Percentiles rank a stretch among this genome's conserved stretches.
phyloP scores from a whole-genome alignment of 2,888 invertebrate species.

The Halictus quadricinctus region DNA sequence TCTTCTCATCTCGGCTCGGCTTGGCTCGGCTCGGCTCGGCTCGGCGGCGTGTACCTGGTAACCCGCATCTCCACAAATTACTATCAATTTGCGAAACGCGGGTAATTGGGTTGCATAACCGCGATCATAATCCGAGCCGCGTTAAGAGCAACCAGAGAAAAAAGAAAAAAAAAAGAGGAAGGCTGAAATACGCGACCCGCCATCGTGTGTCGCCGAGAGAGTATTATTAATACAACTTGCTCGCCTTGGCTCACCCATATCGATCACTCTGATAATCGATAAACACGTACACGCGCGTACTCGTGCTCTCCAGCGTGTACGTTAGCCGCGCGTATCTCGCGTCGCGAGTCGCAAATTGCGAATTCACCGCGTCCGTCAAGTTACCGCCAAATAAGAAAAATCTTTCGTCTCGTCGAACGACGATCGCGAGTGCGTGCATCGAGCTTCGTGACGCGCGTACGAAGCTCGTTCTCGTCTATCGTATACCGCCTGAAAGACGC shows the following conservation, averaged over 20 bases:
- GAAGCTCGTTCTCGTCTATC: background rate
- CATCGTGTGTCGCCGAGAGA: constrained; percentile 90
- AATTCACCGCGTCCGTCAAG: constrained; percentile 15
- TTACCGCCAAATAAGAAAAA: constrained; percentile 63
- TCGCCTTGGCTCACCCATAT: constrained; percentile 80
- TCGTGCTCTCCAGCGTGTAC: background rate
- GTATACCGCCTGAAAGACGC: constrained; percentile 13
- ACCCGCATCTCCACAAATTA: constrained; percentile 57
- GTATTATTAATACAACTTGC: constrained; percentile 80
- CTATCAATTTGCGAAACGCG: constrained; percentile 65
- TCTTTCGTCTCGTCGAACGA: background rate
- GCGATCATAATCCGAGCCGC: constrained; percentile 68
- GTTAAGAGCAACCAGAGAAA: constrained; percentile 25
- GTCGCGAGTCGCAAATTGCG: constrained; percentile 53
- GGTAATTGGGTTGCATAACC: constrained; percentile 77
- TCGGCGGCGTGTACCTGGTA: constrained; percentile 17
- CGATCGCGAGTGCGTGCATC: constrained; percentile 3
- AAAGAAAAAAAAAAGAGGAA: constrained; percentile 25
- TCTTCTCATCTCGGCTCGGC: background rate
- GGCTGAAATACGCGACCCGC: constrained; percentile 84
- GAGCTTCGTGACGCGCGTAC: constrained; percentile 21
- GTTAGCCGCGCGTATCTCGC: background rate
- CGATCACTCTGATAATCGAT: constrained; percentile 78
- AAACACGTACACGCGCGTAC: constrained; percentile 62
- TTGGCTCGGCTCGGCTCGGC: background rate